A percentile compares a stretch with the other conserved stretches of the same genome.
phyloP scores from a whole-genome alignment of 2,888 invertebrate genomes.

The Hartigia nigra region DNA sequence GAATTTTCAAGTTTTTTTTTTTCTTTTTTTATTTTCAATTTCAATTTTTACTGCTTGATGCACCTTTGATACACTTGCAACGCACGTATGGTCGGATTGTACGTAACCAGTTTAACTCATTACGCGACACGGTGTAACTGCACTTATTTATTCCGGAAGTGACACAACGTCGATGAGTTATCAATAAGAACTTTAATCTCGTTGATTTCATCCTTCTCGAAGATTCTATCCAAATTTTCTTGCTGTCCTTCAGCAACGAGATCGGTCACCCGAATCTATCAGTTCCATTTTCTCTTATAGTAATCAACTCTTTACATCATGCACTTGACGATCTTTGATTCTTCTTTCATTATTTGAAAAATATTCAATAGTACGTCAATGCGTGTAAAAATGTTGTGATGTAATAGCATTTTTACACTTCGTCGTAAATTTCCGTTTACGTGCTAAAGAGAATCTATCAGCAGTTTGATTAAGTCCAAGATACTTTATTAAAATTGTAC shows the following conservation, averaged over 20 bases:
- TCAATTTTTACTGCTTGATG: not conserved
- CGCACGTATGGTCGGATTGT: not conserved
- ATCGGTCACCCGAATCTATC: not conserved
- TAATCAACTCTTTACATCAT: not conserved
- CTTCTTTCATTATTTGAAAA: not conserved
- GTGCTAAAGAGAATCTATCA: not conserved
- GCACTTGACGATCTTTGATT: not conserved
- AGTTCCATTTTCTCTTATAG: not conserved
- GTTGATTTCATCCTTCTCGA: not conserved
- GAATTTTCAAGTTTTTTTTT: not conserved
- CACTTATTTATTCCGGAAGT: not conserved
- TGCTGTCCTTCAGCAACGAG: not conserved
- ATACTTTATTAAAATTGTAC: not conserved
- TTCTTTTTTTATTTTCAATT: not conserved
- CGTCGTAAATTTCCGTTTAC: not conserved
- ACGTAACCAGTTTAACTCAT: not conserved
- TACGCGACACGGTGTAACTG: not conserved
- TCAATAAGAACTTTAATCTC: not conserved
- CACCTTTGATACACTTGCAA: not conserved
- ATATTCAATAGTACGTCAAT: not conserved
- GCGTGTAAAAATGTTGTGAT: not conserved
- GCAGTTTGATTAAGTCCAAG: not conserved
- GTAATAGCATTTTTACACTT: not conserved
- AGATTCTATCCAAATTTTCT: not conserved
- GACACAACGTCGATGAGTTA: not conserved